Evolutionary conservation across 1,140 invertebrate species (phyloP).

Genomic region (Geopemphigus sp.): DNA sequence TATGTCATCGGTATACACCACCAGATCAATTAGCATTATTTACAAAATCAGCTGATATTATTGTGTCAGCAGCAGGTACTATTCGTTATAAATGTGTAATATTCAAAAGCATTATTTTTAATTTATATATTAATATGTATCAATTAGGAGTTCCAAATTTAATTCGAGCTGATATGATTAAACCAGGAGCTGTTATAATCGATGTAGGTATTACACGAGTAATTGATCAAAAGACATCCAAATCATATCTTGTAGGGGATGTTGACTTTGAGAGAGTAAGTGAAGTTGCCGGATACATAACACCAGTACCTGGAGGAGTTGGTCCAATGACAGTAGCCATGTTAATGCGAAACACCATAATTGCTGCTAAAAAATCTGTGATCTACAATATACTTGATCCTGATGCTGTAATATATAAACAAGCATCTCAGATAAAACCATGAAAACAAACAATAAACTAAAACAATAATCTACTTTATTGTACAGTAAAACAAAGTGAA

Average conservation of each 20-base stretch:
- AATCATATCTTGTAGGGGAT: slow-evolving; percentile 79
- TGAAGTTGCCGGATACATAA: slow-evolving; percentile 74
- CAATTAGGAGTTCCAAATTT: slow-evolving; percentile 70
- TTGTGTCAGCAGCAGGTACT: slow-evolving; percentile 73
- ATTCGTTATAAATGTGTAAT: neutral
- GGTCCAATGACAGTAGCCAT: slow-evolving; percentile 88
- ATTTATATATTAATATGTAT: neutral
- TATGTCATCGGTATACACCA: slow-evolving; percentile 84
- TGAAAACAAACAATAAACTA: slow-evolving; percentile 3
- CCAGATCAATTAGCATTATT: slow-evolving; percentile 68
- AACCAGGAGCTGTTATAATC: slow-evolving; percentile 81
- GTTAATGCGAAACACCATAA: slow-evolving; percentile 81
- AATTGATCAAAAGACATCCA: slow-evolving; percentile 63
- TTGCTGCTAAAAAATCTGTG: slow-evolving; percentile 61
- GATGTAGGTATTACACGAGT: slow-evolving; percentile 84
- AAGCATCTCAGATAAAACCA: slow-evolving; percentile 51
- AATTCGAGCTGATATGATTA: slow-evolving; percentile 81
- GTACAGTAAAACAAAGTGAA: no score
- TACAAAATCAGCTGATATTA: slow-evolving; percentile 75
- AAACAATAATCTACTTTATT: neutral
- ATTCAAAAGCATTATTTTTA: no score
- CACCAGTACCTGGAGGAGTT: slow-evolving; percentile 84
- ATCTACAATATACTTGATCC: slow-evolving; percentile 53
- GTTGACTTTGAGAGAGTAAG: slow-evolving; percentile 79
- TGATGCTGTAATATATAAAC: slow-evolving; percentile 51